Conservation (phyloP, 2,888 invertebrate species). For the Iphiclides podalirius region DNA sequence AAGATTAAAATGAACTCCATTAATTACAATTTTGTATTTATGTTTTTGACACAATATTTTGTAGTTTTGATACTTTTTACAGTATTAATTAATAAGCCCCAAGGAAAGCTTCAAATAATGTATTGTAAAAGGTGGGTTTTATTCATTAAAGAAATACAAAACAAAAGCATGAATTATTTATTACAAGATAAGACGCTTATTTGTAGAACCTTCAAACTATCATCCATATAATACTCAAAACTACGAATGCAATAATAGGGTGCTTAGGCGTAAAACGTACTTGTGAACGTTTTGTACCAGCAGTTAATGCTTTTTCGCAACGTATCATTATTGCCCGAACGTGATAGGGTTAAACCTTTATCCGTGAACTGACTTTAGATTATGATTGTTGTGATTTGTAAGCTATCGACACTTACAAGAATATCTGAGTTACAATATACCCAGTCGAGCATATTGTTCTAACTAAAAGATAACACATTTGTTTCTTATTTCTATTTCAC, state of each 20-base stretch:
- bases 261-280: constrained; percentile 16
- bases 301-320: constrained; percentile 22
- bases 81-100: too few species aligned
- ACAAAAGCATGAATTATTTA: not conserved
- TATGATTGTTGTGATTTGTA: constrained; percentile 14
- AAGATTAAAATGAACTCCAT: too few species aligned
- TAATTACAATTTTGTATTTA: too few species aligned
- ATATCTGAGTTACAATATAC: too few species aligned
- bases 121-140: too few species aligned
- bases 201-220: constrained; percentile 7
- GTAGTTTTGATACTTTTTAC: too few species aligned
- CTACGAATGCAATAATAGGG: constrained; percentile 15
- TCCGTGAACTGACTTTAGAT: constrained; percentile 18
- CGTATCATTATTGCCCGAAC: constrained; percentile 19
- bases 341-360: constrained; percentile 22
- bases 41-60: too few species aligned
- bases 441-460: too few species aligned
- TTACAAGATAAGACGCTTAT: not conserved
- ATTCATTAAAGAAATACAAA: too few species aligned
- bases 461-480: too few species aligned
- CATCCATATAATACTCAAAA: constrained; percentile 6
- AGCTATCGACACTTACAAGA: constrained; percentile 1
- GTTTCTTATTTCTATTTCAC: too few species aligned
- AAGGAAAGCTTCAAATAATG: too few species aligned
- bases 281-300: constrained; percentile 16